Evolutionary conservation across 2,113 vertebrate genomes (phyloP).

Genomic region (Ammodytes marinus): DNA sequence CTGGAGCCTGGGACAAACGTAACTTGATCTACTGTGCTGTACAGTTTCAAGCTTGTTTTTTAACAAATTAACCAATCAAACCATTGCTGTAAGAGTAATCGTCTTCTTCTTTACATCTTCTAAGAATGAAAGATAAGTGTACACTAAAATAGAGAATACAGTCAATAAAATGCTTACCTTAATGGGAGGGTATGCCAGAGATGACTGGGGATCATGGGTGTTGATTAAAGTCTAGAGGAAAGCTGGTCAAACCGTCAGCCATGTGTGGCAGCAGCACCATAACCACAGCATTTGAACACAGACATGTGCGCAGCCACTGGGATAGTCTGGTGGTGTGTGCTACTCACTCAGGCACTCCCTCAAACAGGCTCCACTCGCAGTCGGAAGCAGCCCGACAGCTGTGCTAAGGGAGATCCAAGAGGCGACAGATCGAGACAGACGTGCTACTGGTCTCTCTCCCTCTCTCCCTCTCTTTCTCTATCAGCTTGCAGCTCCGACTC

Average conservation of each 20-base stretch:
- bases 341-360: slow-evolving; percentile 28
- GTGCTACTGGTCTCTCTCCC: slow-evolving; percentile 58
- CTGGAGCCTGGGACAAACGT: not conserved
- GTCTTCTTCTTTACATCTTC: not conserved
- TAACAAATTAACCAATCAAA: slow-evolving; percentile 7
- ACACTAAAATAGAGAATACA: not conserved
- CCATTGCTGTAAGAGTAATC: not conserved
- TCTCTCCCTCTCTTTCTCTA: slow-evolving; percentile 27
- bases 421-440: slow-evolving; percentile 58
- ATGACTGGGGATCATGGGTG: slow-evolving; percentile 68
- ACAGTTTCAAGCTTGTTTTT: slow-evolving; percentile 2
- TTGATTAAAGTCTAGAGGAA: slow-evolving; percentile 58
- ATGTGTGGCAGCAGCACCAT: slow-evolving; percentile 40
- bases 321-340: slow-evolving; percentile 47
- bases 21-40: not conserved
- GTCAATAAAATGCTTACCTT: slow-evolving; percentile 71
- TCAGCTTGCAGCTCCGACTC: slow-evolving; percentile 51
- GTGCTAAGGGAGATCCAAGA: slow-evolving; percentile 61
- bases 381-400: slow-evolving; percentile 56
- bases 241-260: slow-evolving; percentile 55
- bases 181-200: slow-evolving; percentile 70
- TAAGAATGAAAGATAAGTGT: not conserved
- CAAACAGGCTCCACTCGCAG: slow-evolving; percentile 41
- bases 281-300: slow-evolving; percentile 8
- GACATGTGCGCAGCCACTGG: slow-evolving; percentile 25